Evolutionary conservation across 2,113 vertebrate genomes (phyloP).

Genomic region (Embiotoca jacksoni): DNA sequence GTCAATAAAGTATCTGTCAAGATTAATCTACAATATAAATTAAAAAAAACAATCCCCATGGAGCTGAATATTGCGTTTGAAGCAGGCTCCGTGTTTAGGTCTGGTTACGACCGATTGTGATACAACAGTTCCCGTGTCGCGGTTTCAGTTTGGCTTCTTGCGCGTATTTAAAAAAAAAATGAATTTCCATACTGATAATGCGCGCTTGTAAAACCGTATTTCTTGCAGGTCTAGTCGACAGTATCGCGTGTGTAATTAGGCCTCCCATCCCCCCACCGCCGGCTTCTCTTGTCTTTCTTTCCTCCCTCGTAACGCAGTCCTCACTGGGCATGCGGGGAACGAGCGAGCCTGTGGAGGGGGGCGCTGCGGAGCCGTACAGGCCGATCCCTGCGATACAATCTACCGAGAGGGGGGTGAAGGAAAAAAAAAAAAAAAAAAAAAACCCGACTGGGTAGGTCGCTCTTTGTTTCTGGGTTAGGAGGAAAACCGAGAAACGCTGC

Average conservation of each 20-base stretch:
- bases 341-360: slow-evolving; percentile 54
- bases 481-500: slow-evolving; percentile 78
- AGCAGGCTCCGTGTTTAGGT: no score
- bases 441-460: slow-evolving; percentile 71
- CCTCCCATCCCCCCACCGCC: slow-evolving; percentile 70
- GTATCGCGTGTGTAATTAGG: neutral
- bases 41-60: no score
- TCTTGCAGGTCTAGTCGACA: neutral
- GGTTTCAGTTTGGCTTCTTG: no score
- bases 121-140: no score
- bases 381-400: slow-evolving; percentile 66
- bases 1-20: no score
- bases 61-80: no score
- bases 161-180: neutral
- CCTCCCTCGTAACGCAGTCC: slow-evolving; percentile 40
- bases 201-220: neutral
- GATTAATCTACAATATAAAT: no score
- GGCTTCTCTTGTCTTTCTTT: slow-evolving; percentile 46
- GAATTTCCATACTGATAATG: neutral
- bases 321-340: slow-evolving; percentile 56
- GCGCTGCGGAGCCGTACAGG: slow-evolving; percentile 72
- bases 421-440: slow-evolving; percentile 75
- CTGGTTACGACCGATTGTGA: no score
- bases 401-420: slow-evolving; percentile 46
- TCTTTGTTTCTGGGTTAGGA: slow-evolving; percentile 86